Base-by-base conservation (phyloP, 2,888 invertebrate genomes). In the Anodontia alba region DNA sequence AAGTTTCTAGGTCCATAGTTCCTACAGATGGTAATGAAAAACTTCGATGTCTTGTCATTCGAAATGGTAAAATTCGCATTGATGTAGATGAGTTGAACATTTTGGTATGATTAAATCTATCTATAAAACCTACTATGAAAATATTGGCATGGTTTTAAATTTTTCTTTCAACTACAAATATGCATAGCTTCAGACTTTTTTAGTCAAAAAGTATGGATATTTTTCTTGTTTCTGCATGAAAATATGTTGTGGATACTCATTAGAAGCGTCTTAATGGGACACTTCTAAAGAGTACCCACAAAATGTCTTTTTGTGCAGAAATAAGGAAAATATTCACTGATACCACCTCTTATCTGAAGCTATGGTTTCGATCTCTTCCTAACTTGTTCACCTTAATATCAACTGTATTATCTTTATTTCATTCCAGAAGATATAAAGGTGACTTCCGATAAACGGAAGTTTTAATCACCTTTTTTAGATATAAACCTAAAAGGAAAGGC, bases 391-490 rank as follows among this genome's bases (percentile, higher is more conserved):
- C 38, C 38, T 38, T 5, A 38, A 38, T 12, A 38, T 38, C 12
- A 12, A 62, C 12, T 33, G 29, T 23, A 62, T 33, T 10, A 62
- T 62, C 62, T 33, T 33, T 33, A 62, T 33, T 54, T 62, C 62
- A 62, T 62, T 26, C 62, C 33, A 12, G 1, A 31, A 17, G 33
- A 38, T 31, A 62, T 31, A 29, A 62, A 20, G 33, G 33, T 62
- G 62, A 62, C 62, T 62, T 62, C 20, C 29, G 62, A 62, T 62
- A 62, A 62, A 62, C 31, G 62, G 62, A 62, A 62, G 62, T 62
- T 62, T 33, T 62, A 62, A 33, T 62, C 62, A 29, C 57, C 29
- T n/a, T 26, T 57, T 57, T 57, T 23, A 57, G 57, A 57, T 51
- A 51, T 57, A 57, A 57, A 26, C 26, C 26, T 26, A 23, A 57